These are phyloP conservation scores for Gallinago stenura DNA, from an alignment of 2,797 vertebrate species.

Conservation along the genomic window DNA sequence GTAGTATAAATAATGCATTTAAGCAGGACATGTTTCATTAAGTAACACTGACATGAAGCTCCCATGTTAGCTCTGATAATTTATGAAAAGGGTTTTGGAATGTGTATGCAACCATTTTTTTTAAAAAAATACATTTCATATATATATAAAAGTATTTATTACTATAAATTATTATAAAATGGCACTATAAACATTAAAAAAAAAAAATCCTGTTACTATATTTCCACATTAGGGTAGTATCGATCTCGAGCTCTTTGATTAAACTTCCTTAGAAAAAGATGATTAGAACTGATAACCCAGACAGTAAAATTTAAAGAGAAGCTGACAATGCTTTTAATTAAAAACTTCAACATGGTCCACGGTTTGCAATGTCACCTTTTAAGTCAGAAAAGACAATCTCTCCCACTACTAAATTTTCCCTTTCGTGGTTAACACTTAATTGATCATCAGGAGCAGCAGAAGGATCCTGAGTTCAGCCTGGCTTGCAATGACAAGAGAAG, in stretches of 20 bases:
- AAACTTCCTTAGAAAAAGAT: neutral
- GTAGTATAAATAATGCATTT: neutral
- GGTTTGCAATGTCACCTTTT: conserved; percentile 20
- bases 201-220: neutral
- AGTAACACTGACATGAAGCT: neutral
- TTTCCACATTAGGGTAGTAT: neutral
- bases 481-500: neutral
- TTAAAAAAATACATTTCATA: neutral
- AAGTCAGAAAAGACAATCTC: neutral
- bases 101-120: neutral
- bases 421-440: neutral
- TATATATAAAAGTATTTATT: neutral
- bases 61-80: neutral
- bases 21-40: neutral
- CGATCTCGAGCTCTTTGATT: neutral
- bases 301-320: neutral
- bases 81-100: neutral
- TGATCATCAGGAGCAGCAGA: neutral
- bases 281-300: neutral
- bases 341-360: neutral
- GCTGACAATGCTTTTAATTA: neutral
- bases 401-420: neutral
- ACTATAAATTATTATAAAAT: neutral
- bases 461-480: neutral
- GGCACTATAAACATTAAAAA: neutral